Evolutionary conservation across 2,113 vertebrate genomes (phyloP).

Genomic region (Istiophorus platypterus): DNA sequence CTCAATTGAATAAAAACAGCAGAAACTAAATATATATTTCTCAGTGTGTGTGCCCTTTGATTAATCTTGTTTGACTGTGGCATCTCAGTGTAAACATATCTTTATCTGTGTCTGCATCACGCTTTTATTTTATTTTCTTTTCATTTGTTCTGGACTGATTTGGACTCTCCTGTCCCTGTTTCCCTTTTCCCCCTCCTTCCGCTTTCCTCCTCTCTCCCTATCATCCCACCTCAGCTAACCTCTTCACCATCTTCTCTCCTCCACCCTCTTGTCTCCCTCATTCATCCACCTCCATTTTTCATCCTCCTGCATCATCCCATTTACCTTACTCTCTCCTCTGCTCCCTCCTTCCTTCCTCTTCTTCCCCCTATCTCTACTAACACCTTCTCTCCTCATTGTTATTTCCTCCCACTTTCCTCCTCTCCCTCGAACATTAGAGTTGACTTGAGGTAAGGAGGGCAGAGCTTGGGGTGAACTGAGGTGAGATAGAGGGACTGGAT

Average conservation of each 20-base stretch:
- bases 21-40: constrained; percentile 8
- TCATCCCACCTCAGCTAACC: constrained; percentile 37
- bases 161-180: constrained; percentile 69
- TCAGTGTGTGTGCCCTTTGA: constrained; percentile 1
- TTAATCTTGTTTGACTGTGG: constrained; percentile 35
- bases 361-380: not conserved
- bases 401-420: constrained; percentile 4
- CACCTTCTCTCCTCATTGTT: not conserved
- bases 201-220: constrained; percentile 42
- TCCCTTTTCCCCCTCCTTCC: constrained; percentile 47
- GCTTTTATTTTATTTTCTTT: constrained; percentile 32
- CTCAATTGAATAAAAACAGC: constrained; percentile 19
- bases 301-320: constrained; percentile 12
- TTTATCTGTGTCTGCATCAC: constrained; percentile 48
- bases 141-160: constrained; percentile 56
- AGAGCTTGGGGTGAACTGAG: constrained; percentile 53
- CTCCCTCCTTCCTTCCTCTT: not conserved
- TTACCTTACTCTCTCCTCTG: constrained; percentile 10
- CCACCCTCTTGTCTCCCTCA: constrained; percentile 34
- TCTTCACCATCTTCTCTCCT: constrained; percentile 14
- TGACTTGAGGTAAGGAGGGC: constrained; percentile 55
- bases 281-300: constrained; percentile 41
- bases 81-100: constrained; percentile 38
- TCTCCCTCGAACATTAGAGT: constrained; percentile 27
- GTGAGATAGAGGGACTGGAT: constrained; percentile 31